Evolutionary conservation across 2,113 vertebrate species (phyloP).

Genomic region (Sminthopsis crassicaudata): DNA sequence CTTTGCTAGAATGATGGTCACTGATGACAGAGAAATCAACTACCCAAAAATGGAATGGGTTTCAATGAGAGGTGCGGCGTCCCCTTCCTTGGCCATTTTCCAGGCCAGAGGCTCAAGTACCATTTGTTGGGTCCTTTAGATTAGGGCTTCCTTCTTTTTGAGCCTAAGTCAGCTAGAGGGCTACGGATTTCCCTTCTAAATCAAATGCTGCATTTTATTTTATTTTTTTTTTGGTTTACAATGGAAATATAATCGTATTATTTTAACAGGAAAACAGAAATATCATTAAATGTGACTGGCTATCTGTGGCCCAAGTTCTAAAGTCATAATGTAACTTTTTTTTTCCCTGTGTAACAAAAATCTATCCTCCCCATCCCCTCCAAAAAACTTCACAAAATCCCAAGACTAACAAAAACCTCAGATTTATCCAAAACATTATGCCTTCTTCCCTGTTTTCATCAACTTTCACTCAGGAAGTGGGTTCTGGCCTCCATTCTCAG

Average conservation of each 20-base stretch:
- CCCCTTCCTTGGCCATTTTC: background rate
- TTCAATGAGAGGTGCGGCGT: background rate
- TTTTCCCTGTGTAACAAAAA: background rate
- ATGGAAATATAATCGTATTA: background rate
- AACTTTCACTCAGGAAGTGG: background rate
- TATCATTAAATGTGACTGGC: background rate
- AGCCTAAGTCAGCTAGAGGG: background rate
- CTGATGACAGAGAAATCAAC: background rate
- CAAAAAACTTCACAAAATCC: background rate
- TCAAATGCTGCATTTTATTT: background rate
- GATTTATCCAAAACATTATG: background rate
- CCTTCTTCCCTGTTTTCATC: background rate
- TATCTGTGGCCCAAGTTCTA: background rate
- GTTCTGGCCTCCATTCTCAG: background rate
- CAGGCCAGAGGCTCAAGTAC: background rate
- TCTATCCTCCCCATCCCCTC: background rate
- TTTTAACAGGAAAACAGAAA: background rate
- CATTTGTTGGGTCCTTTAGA: background rate
- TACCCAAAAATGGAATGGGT: background rate
- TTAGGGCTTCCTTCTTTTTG: background rate
- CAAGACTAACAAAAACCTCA: background rate
- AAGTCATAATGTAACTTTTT: background rate
- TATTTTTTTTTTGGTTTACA: background rate
- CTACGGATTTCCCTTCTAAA: background rate
- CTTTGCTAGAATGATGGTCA: background rate